phyloP scores from a whole-genome alignment of 2,113 vertebrate genomes.

The Peromyscus leucopus region DNA sequence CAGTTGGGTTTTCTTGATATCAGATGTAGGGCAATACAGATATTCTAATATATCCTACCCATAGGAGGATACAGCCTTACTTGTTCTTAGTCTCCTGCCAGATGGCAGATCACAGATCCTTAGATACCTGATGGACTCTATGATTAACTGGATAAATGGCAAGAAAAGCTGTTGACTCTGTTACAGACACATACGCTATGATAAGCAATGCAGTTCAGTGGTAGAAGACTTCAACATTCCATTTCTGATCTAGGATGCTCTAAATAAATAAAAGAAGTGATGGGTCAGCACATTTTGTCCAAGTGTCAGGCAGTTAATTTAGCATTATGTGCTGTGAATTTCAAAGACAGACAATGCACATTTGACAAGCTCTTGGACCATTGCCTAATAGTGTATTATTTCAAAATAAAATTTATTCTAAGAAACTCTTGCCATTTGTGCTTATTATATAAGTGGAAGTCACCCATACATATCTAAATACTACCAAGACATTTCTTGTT shows the following conservation, averaged over 20 bases:
- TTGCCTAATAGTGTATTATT: not conserved
- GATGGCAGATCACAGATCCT: too few relatives aligned
- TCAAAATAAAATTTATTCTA: not conserved
- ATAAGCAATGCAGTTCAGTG: not conserved
- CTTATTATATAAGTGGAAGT: not conserved
- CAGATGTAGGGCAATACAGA: not conserved
- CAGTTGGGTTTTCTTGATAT: not conserved
- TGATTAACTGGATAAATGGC: not conserved
- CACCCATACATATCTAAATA: not conserved
- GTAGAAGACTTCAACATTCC: not conserved
- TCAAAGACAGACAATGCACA: too few relatives aligned
- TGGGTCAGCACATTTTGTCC: not conserved
- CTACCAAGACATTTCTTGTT: accelerated
- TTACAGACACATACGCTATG: accelerated
- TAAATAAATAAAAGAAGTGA: not conserved
- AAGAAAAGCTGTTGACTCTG: not conserved
- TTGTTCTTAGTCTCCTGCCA: not conserved
- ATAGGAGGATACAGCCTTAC: not conserved
- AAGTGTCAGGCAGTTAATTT: not conserved
- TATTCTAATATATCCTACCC: not conserved
- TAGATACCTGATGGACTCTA: too few relatives aligned
- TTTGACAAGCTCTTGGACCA: not conserved
- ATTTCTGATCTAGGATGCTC: not conserved
- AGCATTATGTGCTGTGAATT: not conserved
- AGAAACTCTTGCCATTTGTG: not conserved